Base-by-base conservation (phyloP, 2,888 invertebrate species). In the Chrysolina oricalcia region DNA sequence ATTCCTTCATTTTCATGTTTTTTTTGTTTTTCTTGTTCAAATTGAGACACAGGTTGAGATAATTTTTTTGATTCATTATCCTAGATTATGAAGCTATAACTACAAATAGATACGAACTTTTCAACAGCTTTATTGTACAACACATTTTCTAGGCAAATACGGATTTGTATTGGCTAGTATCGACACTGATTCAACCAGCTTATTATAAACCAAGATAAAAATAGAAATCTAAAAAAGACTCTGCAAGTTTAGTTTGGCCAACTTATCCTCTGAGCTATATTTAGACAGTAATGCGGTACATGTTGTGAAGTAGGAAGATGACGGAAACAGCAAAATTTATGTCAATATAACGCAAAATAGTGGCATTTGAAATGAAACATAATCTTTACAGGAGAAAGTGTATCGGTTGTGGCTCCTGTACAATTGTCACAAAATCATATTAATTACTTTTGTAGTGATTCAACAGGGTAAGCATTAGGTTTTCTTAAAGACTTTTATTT, bases 171-270 rank as follows among this genome's bases (percentile, higher is more conserved):
- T 66, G 74, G 56, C 73, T 62, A 40, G 68, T 72, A 70, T 70
- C 65, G 75, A 78, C 80, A 78, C 76, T 72, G 75, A 67, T 72
- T 73, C 65, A 53, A 48, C n/a, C 65, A 27, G 62, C 40, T 23
- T 63, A 70, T 67, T 71, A 73, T 74, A 66, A 75, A 78, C 73
- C 73, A 70, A 74, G 43, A 43, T 72, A 74, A 68, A 80, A 80
- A 79, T 77, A 77, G 73, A 72, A 62, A 62, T 77, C 79, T 80
- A 84, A 83, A 77, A 84, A 83, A 81, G 81, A 35, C 27, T 81
- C 76, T 75, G 77, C 76, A 75, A 83, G 87, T 84, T 83, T 89
- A 90, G 78, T 78, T 80, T 90, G 81, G 90, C 87, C 83, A 90
- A 86, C 67, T 68, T 6, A 40, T 68, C 35, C 50, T 53, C 15